phyloP scores from a whole-genome alignment of 1,140 invertebrate species.

The Cotesia glomerata region DNA sequence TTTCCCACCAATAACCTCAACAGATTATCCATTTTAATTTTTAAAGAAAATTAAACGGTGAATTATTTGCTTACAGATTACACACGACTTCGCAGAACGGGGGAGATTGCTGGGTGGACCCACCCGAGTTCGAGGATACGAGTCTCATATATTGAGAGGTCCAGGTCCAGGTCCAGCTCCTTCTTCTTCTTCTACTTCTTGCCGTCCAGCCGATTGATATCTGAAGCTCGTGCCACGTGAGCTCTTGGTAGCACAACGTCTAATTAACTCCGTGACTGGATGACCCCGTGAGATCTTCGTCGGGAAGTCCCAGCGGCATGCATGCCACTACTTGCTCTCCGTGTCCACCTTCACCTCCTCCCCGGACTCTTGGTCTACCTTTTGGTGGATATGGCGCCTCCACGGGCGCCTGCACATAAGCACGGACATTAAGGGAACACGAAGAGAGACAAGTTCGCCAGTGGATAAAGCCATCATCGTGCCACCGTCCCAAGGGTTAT shows the following conservation, averaged over 20 bases:
- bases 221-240: slow-evolving; percentile 46
- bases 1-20: neutral
- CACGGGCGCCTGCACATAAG: slow-evolving; percentile 34
- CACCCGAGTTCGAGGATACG: too few species aligned
- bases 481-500: slow-evolving; percentile 32
- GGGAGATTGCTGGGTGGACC: too few species aligned
- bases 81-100: too few species aligned
- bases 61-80: neutral
- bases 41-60: neutral
- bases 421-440: slow-evolving; percentile 31
- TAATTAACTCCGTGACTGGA: slow-evolving; percentile 65
- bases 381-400: slow-evolving; percentile 35
- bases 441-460: slow-evolving; percentile 5
- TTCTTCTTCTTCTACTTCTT: too few species aligned
- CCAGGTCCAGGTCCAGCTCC: too few species aligned
- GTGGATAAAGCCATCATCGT: slow-evolving; percentile 54
- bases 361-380: too few species aligned
- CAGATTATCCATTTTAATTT: too few species aligned
- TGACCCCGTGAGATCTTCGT: slow-evolving; percentile 50
- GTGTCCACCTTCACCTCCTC: too few species aligned
- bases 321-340: slow-evolving; percentile 8
- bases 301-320: slow-evolving; percentile 14
- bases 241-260: slow-evolving; percentile 49
- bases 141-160: neutral
- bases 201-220: slow-evolving; percentile 32